A percentile compares a stretch with the other conserved stretches of the same genome.
Conservation (phyloP, 2,113 vertebrate species). For the Dicrurus megarhynchus region DNA sequence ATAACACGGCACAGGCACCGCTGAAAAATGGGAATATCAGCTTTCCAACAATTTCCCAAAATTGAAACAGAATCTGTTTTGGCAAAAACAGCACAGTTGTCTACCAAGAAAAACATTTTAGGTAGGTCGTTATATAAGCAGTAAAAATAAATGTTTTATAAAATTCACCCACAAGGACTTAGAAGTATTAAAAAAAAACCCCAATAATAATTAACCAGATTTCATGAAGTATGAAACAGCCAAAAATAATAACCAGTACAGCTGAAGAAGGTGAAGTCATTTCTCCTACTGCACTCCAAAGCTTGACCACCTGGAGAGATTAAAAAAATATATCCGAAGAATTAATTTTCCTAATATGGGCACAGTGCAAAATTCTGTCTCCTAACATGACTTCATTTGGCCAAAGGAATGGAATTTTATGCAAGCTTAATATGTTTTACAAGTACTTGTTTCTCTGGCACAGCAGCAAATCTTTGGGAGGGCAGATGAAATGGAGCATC, state of each 20-base stretch:
- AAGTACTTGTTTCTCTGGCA: neutral
- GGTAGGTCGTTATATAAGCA: constrained; percentile 72
- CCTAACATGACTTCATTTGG: neutral
- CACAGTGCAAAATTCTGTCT: constrained; percentile 13
- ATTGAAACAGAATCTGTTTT: constrained; percentile 72
- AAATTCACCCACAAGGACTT: constrained; percentile 67
- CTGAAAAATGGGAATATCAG: constrained; percentile 66
- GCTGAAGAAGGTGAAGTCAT: constrained; percentile 70
- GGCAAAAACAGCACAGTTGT: constrained; percentile 65
- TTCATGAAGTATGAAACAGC: constrained; percentile 43
- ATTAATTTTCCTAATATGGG: constrained; percentile 61
- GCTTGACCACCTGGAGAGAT: constrained; percentile 69
- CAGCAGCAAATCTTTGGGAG: neutral
- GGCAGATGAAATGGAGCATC: neutral
- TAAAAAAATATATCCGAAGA: constrained; percentile 31
- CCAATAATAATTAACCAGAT: constrained; percentile 73
- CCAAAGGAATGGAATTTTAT: constrained; percentile 14
- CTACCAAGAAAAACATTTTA: constrained; percentile 76
- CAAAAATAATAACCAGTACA: constrained; percentile 70
- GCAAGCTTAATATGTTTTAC: neutral
- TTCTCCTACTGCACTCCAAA: constrained; percentile 56
- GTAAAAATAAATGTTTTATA: constrained; percentile 76
- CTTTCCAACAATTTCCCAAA: constrained; percentile 72
- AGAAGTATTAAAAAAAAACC: constrained; percentile 41
- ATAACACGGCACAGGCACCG: constrained; percentile 14